Percentiles rank a stretch among this genome's conserved stretches.
phyloP scores from a whole-genome alignment of 2,113 vertebrate species.

The Oreotragus oreotragus region DNA sequence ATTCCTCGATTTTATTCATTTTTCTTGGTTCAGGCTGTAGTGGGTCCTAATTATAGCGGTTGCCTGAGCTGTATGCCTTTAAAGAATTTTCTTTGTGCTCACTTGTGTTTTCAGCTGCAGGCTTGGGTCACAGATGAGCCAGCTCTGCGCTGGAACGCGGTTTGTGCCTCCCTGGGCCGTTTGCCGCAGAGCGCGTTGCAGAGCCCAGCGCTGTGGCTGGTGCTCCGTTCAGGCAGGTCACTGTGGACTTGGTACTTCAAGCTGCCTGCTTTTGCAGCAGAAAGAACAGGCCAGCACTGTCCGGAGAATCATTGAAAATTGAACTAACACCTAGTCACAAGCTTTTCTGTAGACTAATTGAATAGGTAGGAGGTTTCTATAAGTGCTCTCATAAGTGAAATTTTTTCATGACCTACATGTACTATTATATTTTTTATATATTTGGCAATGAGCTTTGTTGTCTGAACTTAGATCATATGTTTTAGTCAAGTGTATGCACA shows the following conservation, averaged over 20 bases:
- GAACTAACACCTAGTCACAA: background rate
- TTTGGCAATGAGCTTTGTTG: background rate
- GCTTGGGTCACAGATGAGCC: background rate
- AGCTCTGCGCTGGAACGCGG: background rate
- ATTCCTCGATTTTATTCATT: background rate
- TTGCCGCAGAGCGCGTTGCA: constrained; percentile 4
- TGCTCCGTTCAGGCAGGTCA: background rate
- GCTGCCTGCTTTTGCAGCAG: background rate
- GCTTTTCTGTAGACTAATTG: background rate
- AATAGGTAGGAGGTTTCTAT: background rate
- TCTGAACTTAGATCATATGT: background rate
- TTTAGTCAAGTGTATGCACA: background rate
- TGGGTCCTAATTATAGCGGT: background rate
- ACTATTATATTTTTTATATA: background rate
- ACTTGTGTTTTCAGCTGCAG: constrained; percentile 28
- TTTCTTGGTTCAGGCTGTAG: background rate
- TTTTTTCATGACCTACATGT: background rate
- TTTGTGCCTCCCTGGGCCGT: background rate
- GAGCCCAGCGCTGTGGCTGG: background rate
- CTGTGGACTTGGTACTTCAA: background rate
- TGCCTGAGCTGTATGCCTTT: background rate
- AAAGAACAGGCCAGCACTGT: background rate
- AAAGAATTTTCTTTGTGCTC: background rate
- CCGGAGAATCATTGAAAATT: background rate
- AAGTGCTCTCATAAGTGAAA: background rate